These are phyloP conservation scores for Aleadryas rufinucha DNA, from an alignment of 2,113 vertebrate species.

Conservation along the genomic window DNA sequence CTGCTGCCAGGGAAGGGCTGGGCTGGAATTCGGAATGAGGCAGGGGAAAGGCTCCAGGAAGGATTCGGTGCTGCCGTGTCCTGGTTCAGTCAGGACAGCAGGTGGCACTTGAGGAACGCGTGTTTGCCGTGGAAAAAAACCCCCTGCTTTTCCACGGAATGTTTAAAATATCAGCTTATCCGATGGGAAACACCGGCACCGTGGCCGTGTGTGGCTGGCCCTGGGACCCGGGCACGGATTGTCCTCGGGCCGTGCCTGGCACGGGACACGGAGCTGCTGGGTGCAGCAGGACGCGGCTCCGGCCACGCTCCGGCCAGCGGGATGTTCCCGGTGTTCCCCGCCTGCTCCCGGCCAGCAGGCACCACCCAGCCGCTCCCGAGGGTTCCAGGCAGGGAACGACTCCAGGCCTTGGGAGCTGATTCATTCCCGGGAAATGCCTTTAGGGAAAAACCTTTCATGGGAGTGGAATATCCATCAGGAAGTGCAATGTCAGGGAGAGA, in stretches of 20 bases:
- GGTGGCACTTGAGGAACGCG: slow-evolving; percentile 61
- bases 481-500: background rate
- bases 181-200: background rate
- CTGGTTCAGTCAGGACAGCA: slow-evolving; percentile 8
- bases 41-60: background rate
- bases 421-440: too few relatives aligned
- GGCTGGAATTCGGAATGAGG: background rate
- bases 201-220: too few relatives aligned
- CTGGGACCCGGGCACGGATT: background rate
- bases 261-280: background rate
- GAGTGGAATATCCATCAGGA: background rate
- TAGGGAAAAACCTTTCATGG: background rate
- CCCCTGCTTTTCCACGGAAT: background rate
- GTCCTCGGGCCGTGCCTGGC: background rate
- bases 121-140: fast-evolving
- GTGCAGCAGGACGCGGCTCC: background rate
- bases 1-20: background rate
- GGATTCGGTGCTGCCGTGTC: fast-evolving
- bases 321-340: background rate
- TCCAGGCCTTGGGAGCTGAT: background rate
- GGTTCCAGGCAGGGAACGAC: background rate
- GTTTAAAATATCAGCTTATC: background rate
- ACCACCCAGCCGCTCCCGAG: too few relatives aligned
- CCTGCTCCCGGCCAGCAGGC: background rate
- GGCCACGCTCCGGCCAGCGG: too few relatives aligned